A percentile compares a stretch with the other conserved stretches of the same genome.
Evolutionary conservation across 2,888 invertebrate species (phyloP).

Genomic region (Agrochola litura): DNA sequence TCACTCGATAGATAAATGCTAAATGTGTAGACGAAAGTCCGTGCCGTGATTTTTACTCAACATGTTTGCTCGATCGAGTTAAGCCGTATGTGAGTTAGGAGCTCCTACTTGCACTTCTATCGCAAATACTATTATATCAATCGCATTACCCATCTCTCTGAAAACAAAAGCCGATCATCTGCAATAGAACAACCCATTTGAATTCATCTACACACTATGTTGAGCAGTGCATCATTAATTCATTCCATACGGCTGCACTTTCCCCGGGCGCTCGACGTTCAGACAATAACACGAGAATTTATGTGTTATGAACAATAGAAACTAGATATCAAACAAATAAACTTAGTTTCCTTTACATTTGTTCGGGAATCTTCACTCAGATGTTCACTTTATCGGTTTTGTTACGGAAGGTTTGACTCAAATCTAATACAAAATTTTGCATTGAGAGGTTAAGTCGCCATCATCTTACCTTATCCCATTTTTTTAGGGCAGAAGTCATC

Average conservation of each 20-base stretch:
- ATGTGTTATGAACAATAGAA: neutral
- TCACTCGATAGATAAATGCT: no score
- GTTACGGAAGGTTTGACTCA: neutral
- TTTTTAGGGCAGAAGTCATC: no score
- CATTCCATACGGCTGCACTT: slow-evolving; percentile 34
- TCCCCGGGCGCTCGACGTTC: neutral
- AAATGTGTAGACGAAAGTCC: no score
- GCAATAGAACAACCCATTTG: slow-evolving; percentile 1
- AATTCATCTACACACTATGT: neutral
- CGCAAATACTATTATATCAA: no score
- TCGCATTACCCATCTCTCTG: no score
- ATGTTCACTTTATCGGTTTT: neutral
- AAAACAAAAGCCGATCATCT: neutral
- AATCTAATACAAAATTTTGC: neutral
- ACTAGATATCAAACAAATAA: neutral
- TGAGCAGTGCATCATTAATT: slow-evolving; percentile 22
- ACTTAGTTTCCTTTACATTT: slow-evolving; percentile 14
- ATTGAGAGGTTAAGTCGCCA: neutral
- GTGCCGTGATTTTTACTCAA: no score
- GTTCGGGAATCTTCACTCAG: neutral
- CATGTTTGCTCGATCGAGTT: no score
- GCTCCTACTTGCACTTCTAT: no score
- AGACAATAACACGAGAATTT: neutral
- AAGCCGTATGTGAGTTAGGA: no score
- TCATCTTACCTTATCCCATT: neutral